phyloP scores from a whole-genome alignment of 2,797 vertebrate species.

The Oceanodroma leucorhoa region DNA sequence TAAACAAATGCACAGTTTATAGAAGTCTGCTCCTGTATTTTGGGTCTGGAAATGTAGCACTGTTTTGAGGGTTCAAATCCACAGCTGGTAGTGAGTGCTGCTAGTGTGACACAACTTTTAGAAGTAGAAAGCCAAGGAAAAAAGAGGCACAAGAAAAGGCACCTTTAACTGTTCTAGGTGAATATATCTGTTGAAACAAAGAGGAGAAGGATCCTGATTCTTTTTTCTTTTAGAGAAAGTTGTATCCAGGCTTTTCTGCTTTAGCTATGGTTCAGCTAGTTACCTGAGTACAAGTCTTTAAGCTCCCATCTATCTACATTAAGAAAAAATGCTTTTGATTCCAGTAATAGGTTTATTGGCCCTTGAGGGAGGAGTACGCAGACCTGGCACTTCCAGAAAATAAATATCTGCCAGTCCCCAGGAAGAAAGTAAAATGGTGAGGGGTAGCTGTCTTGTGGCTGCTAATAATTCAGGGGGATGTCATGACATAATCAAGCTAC shows the following conservation, averaged over 20 bases:
- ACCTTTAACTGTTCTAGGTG: neutral
- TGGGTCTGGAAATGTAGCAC: neutral
- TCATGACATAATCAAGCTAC: neutral
- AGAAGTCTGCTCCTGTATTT: neutral
- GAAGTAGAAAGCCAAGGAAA: neutral
- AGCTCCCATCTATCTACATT: neutral
- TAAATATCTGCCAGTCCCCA: neutral
- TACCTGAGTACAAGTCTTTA: neutral
- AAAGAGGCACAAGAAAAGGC: neutral
- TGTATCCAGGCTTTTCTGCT: neutral
- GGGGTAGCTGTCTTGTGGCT: neutral
- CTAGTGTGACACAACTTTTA: neutral
- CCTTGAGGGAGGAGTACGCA: neutral
- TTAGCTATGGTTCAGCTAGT: neutral
- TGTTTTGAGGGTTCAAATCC: neutral
- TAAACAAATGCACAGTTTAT: neutral
- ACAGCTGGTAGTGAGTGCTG: neutral
- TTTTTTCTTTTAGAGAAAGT: neutral
- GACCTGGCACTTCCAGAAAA: neutral
- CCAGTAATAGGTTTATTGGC: neutral
- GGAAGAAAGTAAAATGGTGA: neutral
- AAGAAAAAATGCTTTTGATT: neutral
- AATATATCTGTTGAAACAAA: neutral
- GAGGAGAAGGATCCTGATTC: neutral
- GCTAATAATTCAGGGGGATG: neutral